Conservation (phyloP, 1,140 invertebrate species). For the Lordiphosa clarofinis region DNA sequence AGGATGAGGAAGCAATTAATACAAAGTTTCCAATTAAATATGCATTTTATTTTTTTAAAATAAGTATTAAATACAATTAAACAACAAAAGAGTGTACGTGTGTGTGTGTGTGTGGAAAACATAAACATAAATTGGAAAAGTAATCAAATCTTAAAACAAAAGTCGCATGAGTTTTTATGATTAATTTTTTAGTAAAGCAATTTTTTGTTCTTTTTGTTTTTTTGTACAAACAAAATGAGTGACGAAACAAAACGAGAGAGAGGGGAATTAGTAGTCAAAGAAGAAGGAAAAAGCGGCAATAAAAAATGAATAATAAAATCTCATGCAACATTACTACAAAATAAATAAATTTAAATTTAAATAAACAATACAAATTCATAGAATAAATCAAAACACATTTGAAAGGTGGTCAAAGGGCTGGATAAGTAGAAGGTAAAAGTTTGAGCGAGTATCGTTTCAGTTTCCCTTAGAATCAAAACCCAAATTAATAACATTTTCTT, state of each 20-base stretch:
- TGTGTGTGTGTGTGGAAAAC: constrained; percentile 32
- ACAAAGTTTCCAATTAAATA: constrained; percentile 40
- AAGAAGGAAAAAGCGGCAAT: constrained; percentile 58
- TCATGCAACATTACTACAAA: constrained; percentile 79
- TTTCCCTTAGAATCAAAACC: not conserved
- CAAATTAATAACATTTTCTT: too few species aligned
- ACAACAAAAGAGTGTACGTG: constrained; percentile 54
- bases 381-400: constrained; percentile 33
- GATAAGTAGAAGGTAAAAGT: constrained; percentile 41
- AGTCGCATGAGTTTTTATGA: constrained; percentile 80
- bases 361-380: constrained; percentile 66
- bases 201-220: constrained; percentile 10
- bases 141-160: constrained; percentile 63
- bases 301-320: constrained; percentile 80
- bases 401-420: constrained; percentile 9
- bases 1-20: constrained; percentile 44
- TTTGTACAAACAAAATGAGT: too few species aligned
- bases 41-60: constrained; percentile 53
- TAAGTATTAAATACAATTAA: constrained; percentile 77
- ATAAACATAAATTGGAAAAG: constrained; percentile 50
- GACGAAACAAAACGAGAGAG: constrained; percentile 29
- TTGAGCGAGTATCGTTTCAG: constrained; percentile 32
- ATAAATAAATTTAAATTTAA: constrained; percentile 60
- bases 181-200: constrained; percentile 79
- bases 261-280: constrained; percentile 63